These are phyloP conservation scores for Brachystomella parvula DNA, from an alignment of 1,140 invertebrate genomes.

Conservation along the genomic window DNA sequence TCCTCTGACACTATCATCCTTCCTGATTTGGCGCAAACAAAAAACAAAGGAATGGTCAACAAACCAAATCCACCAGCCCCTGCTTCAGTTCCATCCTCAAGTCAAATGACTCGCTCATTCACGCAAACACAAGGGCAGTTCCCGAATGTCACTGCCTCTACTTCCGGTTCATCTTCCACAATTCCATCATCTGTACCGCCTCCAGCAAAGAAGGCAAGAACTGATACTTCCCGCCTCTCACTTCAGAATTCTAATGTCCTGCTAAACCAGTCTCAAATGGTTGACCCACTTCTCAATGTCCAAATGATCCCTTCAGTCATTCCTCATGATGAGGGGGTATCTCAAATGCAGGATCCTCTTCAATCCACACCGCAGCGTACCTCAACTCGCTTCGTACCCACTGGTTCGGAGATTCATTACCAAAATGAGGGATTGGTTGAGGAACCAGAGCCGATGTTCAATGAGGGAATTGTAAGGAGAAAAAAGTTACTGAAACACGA, in stretches of 20 bases:
- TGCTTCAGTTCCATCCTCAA: not conserved
- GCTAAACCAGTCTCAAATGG: not conserved
- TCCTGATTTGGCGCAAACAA: not conserved
- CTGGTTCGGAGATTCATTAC: too few relatives aligned
- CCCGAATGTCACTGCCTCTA: not conserved
- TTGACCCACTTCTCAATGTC: slow-evolving; percentile 6
- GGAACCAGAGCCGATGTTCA: not conserved
- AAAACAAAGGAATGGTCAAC: too few relatives aligned
- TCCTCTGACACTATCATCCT: slow-evolving; percentile 3
- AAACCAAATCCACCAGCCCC: not conserved
- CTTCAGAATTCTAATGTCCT: not conserved
- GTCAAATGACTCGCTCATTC: not conserved
- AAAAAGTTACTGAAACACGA: not conserved
- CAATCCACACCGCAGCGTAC: not conserved
- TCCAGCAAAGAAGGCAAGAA: not conserved
- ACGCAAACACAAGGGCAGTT: too few relatives aligned
- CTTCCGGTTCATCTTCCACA: not conserved
- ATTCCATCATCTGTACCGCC: not conserved
- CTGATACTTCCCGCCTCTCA: not conserved
- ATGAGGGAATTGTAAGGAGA: not conserved
- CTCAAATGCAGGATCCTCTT: not conserved
- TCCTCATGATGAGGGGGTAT: too few relatives aligned
- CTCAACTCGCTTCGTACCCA: not conserved
- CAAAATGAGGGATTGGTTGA: too few relatives aligned
- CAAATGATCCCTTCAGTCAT: slow-evolving; percentile 1